Evolutionary conservation across 2,113 vertebrate species (phyloP).

Genomic region (Scalopus aquaticus): DNA sequence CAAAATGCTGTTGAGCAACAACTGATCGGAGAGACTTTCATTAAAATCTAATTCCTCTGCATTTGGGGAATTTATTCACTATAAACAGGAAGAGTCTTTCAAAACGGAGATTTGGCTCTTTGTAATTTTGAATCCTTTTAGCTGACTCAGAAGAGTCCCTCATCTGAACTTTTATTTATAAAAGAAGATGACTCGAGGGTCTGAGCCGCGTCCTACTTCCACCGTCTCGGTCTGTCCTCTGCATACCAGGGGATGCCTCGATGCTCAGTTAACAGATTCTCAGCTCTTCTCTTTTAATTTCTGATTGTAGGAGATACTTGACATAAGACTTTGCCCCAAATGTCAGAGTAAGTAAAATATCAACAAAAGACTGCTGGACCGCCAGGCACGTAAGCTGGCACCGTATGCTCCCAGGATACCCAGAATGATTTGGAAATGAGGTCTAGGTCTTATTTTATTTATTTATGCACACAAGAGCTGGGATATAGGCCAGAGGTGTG

Average conservation of each 20-base stretch:
- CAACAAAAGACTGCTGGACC: background rate
- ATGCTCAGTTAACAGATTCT: background rate
- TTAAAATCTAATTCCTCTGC: conserved; percentile 59
- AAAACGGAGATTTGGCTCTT: conserved; percentile 47
- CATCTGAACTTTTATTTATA: conserved; percentile 36
- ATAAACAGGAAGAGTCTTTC: conserved; percentile 72
- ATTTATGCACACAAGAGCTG: no score
- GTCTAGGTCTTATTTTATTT: no score
- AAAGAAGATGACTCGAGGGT: background rate
- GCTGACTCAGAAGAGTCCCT: conserved; percentile 37
- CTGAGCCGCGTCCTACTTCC: background rate
- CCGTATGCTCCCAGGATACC: background rate
- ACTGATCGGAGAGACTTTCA: conserved; percentile 9
- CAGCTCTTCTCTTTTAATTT: background rate
- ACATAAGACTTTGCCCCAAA: background rate
- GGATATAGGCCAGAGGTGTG: no score
- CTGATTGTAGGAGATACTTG: background rate
- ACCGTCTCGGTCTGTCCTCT: background rate
- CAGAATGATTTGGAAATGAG: background rate
- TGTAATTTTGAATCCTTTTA: conserved; percentile 45
- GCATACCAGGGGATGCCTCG: background rate
- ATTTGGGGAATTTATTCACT: conserved; percentile 57
- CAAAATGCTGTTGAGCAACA: conserved; percentile 38
- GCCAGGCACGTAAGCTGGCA: background rate
- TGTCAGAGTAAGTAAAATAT: background rate